Evolutionary conservation across 2,113 vertebrate genomes (phyloP).

Genomic region (Pachyramphus minor): DNA sequence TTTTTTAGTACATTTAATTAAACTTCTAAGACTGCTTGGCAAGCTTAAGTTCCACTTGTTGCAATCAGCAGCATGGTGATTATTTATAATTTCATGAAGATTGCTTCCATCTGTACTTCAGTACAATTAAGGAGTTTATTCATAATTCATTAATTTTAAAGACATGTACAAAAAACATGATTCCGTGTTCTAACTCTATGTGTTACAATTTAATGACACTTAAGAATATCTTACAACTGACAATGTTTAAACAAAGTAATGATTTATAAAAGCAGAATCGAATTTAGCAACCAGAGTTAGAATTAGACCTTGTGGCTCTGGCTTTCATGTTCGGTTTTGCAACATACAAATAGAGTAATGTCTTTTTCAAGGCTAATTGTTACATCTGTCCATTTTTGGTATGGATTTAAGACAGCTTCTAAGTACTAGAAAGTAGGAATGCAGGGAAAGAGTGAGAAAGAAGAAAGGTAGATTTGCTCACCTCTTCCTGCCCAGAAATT

Average conservation of each 20-base stretch:
- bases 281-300: not conserved
- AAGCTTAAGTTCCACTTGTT: slow-evolving; percentile 52
- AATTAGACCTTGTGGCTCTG: not conserved
- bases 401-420: not conserved
- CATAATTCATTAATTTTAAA: slow-evolving; percentile 65
- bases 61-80: slow-evolving; percentile 57
- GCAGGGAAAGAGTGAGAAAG: not conserved
- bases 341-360: not conserved
- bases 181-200: not conserved
- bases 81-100: slow-evolving; percentile 57
- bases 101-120: slow-evolving; percentile 44
- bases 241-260: slow-evolving; percentile 6
- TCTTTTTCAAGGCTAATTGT: not conserved
- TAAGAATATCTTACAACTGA: slow-evolving; percentile 19
- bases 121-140: slow-evolving; percentile 49
- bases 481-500: not conserved
- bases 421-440: not conserved
- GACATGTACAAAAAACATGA: slow-evolving; percentile 30
- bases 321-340: not conserved
- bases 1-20: slow-evolving; percentile 57
- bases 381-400: not conserved
- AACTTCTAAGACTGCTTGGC: slow-evolving; percentile 48
- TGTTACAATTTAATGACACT: not conserved
- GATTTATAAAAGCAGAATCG: not conserved
- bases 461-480: not conserved